Base-by-base conservation (phyloP, 2,797 vertebrate genomes). In the Echeneis naucrates region DNA sequence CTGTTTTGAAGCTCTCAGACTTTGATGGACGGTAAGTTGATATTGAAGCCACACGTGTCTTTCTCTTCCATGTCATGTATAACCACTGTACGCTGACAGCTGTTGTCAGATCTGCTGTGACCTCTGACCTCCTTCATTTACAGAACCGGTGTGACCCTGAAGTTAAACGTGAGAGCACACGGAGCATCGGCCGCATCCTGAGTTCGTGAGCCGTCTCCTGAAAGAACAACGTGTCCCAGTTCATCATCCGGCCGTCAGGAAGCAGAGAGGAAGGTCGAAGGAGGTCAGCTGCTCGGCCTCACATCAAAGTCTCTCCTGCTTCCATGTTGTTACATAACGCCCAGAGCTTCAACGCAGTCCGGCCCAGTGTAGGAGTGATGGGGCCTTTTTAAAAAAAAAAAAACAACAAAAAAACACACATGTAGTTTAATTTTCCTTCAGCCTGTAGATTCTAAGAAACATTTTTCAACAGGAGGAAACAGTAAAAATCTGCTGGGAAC, bases 201-300 rank as follows among this genome's bases (percentile, higher is more conserved):
- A 38, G n/a, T 42, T 40, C 1, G 2, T 21, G 48, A 69, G n/a
- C 40, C 1, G 42, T 70, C 42, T n/a, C 40, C 23, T 59, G 62
- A 32, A 33, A 55, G 73, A 72, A 27, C 63, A 67, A 14, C 32
- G 21, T 0, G 10, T 59, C 35, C 65, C 32, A 2, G 38, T 47
- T 78, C 58, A 62, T 65, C 54, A 42, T 77, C 71, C 64, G 63
- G 69, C 55, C n/a, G 13, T 65, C 55, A 66, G 65, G 66, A 61
- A 71, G 52, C 10, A n/a, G 75, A 58, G 33, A 61, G 82, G 82
- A 85, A 75, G 12, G 5, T 48, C 9, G n/a, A 21, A 1, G 47
- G 32, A 33, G 77, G 72, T 74, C 57, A 62, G 55, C 51, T 62
- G 52, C 11, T 23, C 8, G 10, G 17, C 24, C 32, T 40, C 4